These are phyloP conservation scores for Cheracebus regulus DNA, from an alignment of 2,797 vertebrate genomes.

Conservation along the genomic window DNA sequence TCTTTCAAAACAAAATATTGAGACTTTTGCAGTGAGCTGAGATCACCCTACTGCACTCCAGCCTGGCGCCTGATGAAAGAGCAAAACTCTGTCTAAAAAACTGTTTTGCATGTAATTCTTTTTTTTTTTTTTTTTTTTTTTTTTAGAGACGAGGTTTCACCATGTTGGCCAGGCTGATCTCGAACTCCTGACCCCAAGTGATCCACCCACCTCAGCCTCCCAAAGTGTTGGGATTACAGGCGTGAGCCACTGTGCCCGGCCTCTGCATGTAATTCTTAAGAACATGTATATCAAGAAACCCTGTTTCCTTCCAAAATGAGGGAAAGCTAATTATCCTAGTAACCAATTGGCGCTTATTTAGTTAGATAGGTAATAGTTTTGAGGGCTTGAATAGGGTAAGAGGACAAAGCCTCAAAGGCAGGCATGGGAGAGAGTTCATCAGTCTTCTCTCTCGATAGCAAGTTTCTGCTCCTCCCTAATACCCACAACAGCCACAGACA, in stretches of 20 bases:
- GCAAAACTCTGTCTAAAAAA: background rate
- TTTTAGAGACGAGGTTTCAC: too few species aligned
- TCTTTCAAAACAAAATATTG: conserved; percentile 37
- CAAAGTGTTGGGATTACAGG: too few species aligned
- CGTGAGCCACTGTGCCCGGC: too few species aligned
- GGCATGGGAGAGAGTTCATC: background rate
- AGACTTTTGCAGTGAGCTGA: too few species aligned
- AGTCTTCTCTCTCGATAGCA: background rate
- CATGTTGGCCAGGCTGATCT: too few species aligned
- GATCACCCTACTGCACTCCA: too few species aligned
- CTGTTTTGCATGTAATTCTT: background rate
- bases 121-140: too few species aligned
- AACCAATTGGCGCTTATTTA: background rate
- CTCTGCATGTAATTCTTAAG: background rate
- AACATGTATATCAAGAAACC: background rate
- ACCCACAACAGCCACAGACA: too few species aligned
- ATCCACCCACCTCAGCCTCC: too few species aligned
- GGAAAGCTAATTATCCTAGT: background rate
- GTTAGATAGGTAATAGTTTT: background rate
- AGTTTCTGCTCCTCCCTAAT: background rate
- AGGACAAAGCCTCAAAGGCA: background rate
- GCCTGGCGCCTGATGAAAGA: too few species aligned
- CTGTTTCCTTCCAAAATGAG: conserved; percentile 31
- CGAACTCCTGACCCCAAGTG: too few species aligned
- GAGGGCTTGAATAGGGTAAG: background rate